Base-by-base conservation (phyloP, 2,888 invertebrate genomes). In the Graphium colonna region DNA sequence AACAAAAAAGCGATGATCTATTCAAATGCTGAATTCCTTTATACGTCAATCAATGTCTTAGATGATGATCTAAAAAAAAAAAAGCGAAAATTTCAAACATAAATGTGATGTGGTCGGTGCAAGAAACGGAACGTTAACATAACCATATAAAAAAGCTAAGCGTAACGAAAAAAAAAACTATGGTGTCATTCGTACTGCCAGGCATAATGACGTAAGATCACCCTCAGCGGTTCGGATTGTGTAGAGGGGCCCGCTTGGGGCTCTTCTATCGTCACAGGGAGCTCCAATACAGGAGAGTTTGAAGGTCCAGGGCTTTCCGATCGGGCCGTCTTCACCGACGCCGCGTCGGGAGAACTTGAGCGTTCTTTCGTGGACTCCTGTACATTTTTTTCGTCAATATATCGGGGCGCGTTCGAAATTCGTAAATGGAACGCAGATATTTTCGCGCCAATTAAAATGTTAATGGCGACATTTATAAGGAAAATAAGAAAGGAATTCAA, bases 11-110 rank as follows among this genome's bases (percentile, higher is more conserved):
- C 47, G 33, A 39, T 50, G 15, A 13, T 9, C 40, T 46, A 53
- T 50, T 75, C 82, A 84, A 87, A 88, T 87, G 87, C 85, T 88
- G 87, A 88, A 87, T 88, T 87, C 88, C 88, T 87, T 86, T 83
- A 70, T 64, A 58, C 61, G 62, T 61, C 60, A 47, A 62, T 61
- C 56, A 60, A 9, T 33, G 58, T 67, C 64, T 70, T 65, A 10
- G 8, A 67, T 59, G 53, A 75, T 74, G 75, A 71, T 60, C 65
- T 69, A 67, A 60, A 69, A 21, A 52, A 67, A 60, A 69, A 21
- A 52, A 77, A 77, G 75, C 77, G 69, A 50, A 63, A 69, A 63
- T n/a, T 57, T 62, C 58, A 47, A 58, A 65, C 58, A 62, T 56
- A 57, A 51, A 68, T 59, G 70, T 72, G 71, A 71, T 62, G 69